Conservation (phyloP, 2,797 vertebrate species). For the Odontamblyopus lacepedii region DNA sequence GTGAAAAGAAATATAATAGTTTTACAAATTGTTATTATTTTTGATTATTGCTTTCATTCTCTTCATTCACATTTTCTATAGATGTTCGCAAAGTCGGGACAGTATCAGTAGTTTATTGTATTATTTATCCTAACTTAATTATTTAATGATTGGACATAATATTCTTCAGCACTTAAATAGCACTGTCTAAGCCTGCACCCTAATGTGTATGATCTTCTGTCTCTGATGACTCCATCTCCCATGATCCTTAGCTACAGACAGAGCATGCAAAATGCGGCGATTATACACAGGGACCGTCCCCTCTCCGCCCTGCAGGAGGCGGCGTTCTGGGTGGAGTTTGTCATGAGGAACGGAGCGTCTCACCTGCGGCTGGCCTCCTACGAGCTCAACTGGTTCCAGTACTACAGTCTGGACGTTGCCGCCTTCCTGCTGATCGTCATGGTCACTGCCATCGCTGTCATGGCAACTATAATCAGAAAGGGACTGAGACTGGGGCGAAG, state of each 20-base stretch:
- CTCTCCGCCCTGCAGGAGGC: conserved; percentile 32
- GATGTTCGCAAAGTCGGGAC: no score
- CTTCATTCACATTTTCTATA: no score
- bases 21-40: no score
- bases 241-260: conserved; percentile 35
- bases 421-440: conserved; percentile 12
- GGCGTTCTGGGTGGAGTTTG: conserved; percentile 46
- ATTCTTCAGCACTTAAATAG: no score
- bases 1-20: no score
- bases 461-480: not conserved
- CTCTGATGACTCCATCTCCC: conserved; percentile 4
- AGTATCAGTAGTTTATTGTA: no score
- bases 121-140: no score
- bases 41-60: no score
- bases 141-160: no score
- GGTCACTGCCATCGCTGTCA: fast-evolving
- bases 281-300: conserved; percentile 1
- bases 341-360: conserved; percentile 36
- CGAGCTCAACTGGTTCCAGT: conserved; percentile 48
- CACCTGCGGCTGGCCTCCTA: conserved; percentile 37
- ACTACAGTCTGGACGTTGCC: conserved; percentile 30
- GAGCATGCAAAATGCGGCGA: conserved; percentile 10
- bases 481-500: not conserved
- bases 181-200: no score
- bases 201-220: not conserved